Percentiles rank a stretch among this genome's conserved stretches.
Conservation (phyloP, 2,113 vertebrate genomes). For the Castor canadensis region DNA sequence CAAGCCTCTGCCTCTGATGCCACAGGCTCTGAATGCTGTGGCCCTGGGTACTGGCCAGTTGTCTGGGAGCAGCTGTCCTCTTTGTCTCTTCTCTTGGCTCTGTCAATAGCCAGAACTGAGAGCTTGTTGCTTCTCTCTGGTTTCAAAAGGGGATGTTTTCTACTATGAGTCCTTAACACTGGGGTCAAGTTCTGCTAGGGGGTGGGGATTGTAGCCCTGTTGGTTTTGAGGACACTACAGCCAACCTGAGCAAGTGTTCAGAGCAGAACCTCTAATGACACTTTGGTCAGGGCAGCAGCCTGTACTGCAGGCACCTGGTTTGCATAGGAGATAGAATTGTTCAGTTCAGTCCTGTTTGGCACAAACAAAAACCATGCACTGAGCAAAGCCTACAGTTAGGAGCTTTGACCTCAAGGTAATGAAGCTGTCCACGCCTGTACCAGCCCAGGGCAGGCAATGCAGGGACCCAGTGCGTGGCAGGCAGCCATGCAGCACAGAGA, state of each 20-base stretch:
- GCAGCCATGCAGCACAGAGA: background rate
- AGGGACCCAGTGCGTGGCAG: no score
- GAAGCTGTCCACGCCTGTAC: background rate
- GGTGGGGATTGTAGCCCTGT: background rate
- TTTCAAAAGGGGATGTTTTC: background rate
- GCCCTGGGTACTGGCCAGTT: background rate
- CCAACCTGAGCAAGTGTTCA: background rate
- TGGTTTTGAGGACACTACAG: no score
- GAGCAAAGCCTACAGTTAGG: rapidly evolving
- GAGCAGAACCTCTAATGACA: background rate
- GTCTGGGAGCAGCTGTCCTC: background rate
- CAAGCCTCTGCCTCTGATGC: background rate
- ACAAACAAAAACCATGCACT: rapidly evolving
- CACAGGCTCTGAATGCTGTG: background rate
- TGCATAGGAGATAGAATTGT: background rate
- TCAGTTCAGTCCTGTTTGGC: background rate
- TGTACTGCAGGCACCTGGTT: background rate
- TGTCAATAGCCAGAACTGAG: background rate
- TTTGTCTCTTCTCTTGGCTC: no score
- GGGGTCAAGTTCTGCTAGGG: rapidly evolving
- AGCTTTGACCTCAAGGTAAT: background rate
- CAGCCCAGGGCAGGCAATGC: background rate
- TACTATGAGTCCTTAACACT: rapidly evolving
- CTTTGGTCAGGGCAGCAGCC: rapidly evolving
- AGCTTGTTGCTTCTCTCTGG: background rate